phyloP scores from a whole-genome alignment of 2,888 invertebrate genomes.

The Acanthosepion lycidas region DNA sequence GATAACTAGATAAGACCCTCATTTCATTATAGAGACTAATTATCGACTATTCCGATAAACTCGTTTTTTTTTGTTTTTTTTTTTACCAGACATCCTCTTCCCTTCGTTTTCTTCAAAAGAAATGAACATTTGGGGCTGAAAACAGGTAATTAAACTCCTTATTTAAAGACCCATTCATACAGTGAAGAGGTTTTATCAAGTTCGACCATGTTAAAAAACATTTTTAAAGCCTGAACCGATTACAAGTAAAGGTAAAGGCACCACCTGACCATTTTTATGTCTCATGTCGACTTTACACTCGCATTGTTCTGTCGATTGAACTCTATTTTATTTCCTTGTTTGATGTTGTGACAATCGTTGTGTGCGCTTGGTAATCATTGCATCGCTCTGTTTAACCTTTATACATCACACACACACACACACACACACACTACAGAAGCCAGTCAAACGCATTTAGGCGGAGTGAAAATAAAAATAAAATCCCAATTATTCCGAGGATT shows the following conservation, averaged over 20 bases:
- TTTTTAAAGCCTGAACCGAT: neutral
- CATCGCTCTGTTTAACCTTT: neutral
- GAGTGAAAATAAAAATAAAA: neutral
- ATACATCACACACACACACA: neutral
- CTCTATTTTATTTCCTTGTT: neutral
- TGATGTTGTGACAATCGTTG: neutral
- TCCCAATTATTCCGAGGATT: neutral
- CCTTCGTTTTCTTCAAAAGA: no score
- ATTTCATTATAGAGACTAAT: no score
- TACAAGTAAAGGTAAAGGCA: neutral
- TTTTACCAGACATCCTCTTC: no score
- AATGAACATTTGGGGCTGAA: no score
- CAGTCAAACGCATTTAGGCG: neutral
- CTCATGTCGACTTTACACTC: neutral
- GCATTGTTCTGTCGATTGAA: neutral
- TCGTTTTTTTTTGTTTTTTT: no score
- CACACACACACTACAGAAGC: neutral
- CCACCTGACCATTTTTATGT: neutral
- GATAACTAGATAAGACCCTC: no score
- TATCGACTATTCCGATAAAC: no score
- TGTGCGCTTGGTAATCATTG: constrained; percentile 13
- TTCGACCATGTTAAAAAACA: no score
- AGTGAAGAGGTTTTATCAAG: no score
- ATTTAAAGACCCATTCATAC: no score
- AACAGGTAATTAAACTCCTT: no score